These are phyloP conservation scores for Stichodactyla mertensii DNA, from an alignment of 64 coral and sea anemone genomes.

Conservation along the genomic window DNA sequence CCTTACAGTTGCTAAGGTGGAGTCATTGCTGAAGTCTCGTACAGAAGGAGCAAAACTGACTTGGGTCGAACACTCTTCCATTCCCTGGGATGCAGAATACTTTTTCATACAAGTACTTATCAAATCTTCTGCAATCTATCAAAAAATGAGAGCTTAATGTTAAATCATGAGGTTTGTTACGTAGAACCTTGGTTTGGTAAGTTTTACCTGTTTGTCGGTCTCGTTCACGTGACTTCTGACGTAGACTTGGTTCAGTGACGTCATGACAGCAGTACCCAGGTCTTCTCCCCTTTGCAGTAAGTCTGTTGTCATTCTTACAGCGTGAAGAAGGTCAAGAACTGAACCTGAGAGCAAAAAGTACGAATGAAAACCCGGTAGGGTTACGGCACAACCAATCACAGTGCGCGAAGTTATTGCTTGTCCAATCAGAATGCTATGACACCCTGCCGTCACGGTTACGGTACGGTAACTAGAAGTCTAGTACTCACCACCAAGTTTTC, in stretches of 20 bases:
- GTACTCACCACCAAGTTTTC: slow-evolving; percentile 30
- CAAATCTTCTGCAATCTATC: neutral
- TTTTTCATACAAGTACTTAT: neutral
- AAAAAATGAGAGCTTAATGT: neutral
- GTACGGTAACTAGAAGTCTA: no score
- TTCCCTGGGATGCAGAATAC: neutral
- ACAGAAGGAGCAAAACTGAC: slow-evolving; percentile 12
- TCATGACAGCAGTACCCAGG: neutral
- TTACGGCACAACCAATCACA: neutral
- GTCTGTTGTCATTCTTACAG: slow-evolving; percentile 31
- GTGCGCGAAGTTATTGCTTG: no score
- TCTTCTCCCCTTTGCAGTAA: slow-evolving; percentile 43
- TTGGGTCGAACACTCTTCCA: neutral
- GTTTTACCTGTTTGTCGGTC: slow-evolving; percentile 28
- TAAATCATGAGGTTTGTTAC: no score
- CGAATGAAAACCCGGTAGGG: neutral
- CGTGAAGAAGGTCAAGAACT: slow-evolving; percentile 40
- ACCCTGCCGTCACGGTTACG: no score
- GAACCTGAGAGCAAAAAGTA: slow-evolving; percentile 31
- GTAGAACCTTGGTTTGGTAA: no score
- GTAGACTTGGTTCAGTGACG: slow-evolving; percentile 58
- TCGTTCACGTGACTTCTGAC: slow-evolving; percentile 30
- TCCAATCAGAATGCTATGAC: neutral
- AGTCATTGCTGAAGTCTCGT: slow-evolving; percentile 12
- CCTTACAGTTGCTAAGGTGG: slow-evolving; percentile 34